Base-by-base conservation (phyloP, 2,113 vertebrate genomes). In the Hippocampus guttulatus region DNA sequence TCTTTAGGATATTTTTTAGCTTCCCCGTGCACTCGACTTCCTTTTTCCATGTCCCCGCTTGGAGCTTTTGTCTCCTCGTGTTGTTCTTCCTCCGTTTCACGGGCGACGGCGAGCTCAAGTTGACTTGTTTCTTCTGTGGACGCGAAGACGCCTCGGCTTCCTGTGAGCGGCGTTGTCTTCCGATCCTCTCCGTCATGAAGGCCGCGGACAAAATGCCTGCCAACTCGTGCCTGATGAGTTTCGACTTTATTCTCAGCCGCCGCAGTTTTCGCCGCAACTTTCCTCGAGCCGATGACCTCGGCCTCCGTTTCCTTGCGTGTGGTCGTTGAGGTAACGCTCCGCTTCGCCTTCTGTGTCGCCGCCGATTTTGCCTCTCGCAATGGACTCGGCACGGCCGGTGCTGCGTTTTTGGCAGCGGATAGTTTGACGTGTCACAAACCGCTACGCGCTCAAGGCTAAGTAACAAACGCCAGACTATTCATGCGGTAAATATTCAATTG, bases 401-500 rank as follows among this genome's bases (percentile, higher is more conserved):
- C 80, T 85, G 81, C 80, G 77, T 75, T 91, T 80, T 80, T 75
- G 18, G 69, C 55, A 71, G 73, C 61, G 75, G 74, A 81, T 63
- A 81, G 92, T 90, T 92, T 90, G 91, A 85, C 88, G 88, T 78
- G 82, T 90, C 91, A 82, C 60, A 84, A 68, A 80, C 20, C 78
- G 64, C 73, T 54, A 40, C 10, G 70, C 58, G 86, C 72, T 76
- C 67, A 75, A 55, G 86, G 73, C 85, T 47, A 52, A 40, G 66
- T 20, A 3, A 40, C 45, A 67, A 27, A 80, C 40, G 74, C 47
- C 51, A 84, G 38, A 80, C 18, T 54, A 61, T 64, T 72, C 75
- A 66, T 30, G n/a, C 40, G 14, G 7, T 15, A 65, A 47, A 8
- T 12, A 21, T 1, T 55, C 3, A 1, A 18, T 21, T 40, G 30